Evolutionary conservation across 2,113 vertebrate species (phyloP).

Genomic region (Tor tambroides): DNA sequence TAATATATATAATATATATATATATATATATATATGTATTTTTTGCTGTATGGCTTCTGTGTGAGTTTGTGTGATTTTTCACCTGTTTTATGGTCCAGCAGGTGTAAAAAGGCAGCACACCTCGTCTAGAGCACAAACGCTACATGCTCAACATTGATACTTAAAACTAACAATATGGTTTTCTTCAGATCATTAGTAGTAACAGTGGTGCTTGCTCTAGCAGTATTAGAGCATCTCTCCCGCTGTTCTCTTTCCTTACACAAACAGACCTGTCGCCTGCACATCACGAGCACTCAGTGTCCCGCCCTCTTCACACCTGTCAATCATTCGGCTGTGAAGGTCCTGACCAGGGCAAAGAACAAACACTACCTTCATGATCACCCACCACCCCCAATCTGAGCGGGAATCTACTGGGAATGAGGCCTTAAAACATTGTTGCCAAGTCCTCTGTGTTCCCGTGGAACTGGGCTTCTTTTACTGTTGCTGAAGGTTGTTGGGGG

Average conservation of each 20-base stretch:
- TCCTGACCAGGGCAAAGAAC: constrained; percentile 65
- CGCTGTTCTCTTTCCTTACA: constrained; percentile 55
- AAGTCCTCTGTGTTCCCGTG: fast-evolving
- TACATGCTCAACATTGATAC: neutral
- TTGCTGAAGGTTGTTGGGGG: neutral
- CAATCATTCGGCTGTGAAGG: constrained; percentile 67
- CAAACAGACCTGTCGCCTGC: constrained; percentile 53
- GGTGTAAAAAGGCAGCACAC: too few relatives aligned
- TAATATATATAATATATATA: too few relatives aligned
- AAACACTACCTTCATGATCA: constrained; percentile 76
- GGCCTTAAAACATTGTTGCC: constrained; percentile 37
- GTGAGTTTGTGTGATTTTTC: too few relatives aligned
- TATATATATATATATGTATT: too few relatives aligned
- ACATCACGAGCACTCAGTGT: constrained; percentile 43
- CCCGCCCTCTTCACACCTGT: constrained; percentile 64
- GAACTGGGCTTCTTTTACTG: neutral
- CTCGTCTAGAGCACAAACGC: too few relatives aligned
- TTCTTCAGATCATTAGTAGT: constrained; percentile 58
- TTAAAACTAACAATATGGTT: neutral
- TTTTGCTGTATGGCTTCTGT: too few relatives aligned
- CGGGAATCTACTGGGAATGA: constrained; percentile 70
- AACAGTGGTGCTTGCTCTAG: neutral
- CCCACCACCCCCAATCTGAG: constrained; percentile 62
- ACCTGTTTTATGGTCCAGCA: too few relatives aligned
- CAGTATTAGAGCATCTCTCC: constrained; percentile 30